Conservation (phyloP, 2,113 vertebrate genomes). For the Crocuta crocuta region DNA sequence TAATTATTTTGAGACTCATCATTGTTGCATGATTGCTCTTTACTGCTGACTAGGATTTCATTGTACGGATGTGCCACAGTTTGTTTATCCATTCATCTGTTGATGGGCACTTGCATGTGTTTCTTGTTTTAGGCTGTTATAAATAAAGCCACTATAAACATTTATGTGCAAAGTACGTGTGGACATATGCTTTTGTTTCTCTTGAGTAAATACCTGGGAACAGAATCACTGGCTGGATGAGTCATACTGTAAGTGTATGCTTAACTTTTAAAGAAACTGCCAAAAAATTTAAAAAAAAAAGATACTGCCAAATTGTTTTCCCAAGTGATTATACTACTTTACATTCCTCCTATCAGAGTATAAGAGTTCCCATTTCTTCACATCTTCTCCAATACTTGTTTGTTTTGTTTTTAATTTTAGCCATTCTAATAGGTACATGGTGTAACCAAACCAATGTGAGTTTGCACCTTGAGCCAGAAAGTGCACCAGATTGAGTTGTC, state of each 20-base stretch:
- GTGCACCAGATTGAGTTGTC: neutral
- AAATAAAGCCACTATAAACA: slow-evolving; percentile 22
- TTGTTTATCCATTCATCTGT: neutral
- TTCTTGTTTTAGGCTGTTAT: neutral
- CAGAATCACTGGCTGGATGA: neutral
- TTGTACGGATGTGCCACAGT: neutral
- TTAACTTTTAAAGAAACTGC: neutral
- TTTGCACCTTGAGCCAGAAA: neutral
- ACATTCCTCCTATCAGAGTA: neutral
- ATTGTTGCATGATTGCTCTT: neutral
- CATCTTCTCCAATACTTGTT: neutral
- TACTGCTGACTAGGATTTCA: neutral
- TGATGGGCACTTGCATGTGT: neutral
- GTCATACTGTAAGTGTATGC: neutral
- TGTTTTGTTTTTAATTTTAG: neutral
- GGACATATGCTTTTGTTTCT: neutral
- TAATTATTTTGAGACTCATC: slow-evolving; percentile 17
- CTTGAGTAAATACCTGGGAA: neutral
- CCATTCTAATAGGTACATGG: neutral
- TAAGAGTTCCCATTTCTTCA: neutral
- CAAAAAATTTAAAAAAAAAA: neutral
- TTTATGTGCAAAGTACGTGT: neutral
- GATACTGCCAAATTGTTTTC: neutral
- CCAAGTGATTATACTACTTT: neutral
- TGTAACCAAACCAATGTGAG: neutral